Evolutionary conservation across 2,888 invertebrate genomes (phyloP).

Genomic region (Macrophya alboannulata): DNA sequence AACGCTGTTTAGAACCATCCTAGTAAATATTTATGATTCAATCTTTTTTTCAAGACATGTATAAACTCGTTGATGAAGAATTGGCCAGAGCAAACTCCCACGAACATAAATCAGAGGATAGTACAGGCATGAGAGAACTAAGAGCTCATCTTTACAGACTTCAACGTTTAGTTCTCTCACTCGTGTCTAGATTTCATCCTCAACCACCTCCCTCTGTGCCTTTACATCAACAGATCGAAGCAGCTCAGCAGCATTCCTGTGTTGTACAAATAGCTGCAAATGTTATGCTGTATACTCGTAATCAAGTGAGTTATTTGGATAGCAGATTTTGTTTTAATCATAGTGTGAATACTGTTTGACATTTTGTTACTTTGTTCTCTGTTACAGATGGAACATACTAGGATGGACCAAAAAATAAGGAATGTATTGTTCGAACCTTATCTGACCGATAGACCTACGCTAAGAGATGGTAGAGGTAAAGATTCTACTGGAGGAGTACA

Average conservation of each 20-base stretch:
- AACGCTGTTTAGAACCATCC: slow-evolving; percentile 57
- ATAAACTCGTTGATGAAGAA: slow-evolving; percentile 76
- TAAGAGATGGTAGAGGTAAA: slow-evolving; percentile 68
- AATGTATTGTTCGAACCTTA: slow-evolving; percentile 76
- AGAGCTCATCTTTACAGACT: slow-evolving; percentile 86
- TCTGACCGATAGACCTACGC: slow-evolving; percentile 69
- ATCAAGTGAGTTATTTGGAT: slow-evolving; percentile 76
- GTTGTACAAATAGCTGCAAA: slow-evolving; percentile 86
- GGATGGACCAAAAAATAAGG: slow-evolving; percentile 77
- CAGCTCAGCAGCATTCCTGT: slow-evolving; percentile 71
- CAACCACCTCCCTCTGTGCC: slow-evolving; percentile 63
- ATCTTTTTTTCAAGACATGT: slow-evolving; percentile 71
- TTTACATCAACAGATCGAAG: slow-evolving; percentile 65
- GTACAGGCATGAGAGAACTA: slow-evolving; percentile 75
- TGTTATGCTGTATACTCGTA: slow-evolving; percentile 87
- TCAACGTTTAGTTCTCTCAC: slow-evolving; percentile 88
- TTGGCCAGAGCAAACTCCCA: slow-evolving; percentile 67
- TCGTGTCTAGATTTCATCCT: slow-evolving; percentile 87
- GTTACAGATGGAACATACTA: slow-evolving; percentile 75
- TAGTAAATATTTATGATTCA: background rate
- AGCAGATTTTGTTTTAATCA: background rate
- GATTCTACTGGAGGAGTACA: slow-evolving; percentile 71
- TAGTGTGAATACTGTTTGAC: background rate
- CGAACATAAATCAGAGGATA: slow-evolving; percentile 69
- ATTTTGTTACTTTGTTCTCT: background rate